Conservation (phyloP, 2,888 invertebrate genomes). For the Euplexia lucipara region DNA sequence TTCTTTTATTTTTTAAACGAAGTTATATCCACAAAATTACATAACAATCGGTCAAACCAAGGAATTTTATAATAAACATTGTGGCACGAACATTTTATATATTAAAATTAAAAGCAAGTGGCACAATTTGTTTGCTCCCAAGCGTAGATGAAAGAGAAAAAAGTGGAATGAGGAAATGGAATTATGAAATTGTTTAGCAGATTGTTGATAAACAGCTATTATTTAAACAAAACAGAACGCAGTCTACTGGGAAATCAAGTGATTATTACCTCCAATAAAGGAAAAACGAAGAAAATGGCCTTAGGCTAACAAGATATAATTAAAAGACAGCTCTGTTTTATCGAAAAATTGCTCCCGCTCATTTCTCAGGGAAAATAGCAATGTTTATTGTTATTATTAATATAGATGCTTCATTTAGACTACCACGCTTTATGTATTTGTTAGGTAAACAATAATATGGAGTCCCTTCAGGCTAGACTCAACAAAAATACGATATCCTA, state of each 20-base stretch:
- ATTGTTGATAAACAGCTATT: background rate
- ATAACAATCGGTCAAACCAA: no score
- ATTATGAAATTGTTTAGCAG: background rate
- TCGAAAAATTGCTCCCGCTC: background rate
- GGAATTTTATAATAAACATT: no score
- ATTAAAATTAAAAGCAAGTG: no score
- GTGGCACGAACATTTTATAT: no score
- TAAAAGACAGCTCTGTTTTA: slow-evolving; percentile 30
- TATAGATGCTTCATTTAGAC: slow-evolving; percentile 9
- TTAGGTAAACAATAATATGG: slow-evolving; percentile 21
- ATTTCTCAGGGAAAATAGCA: slow-evolving; percentile 1
- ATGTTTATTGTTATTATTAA: slow-evolving; percentile 27
- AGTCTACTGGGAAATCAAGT: slow-evolving; percentile 9
- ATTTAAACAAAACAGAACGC: background rate
- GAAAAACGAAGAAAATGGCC: slow-evolving; percentile 7
- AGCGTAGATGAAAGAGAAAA: slow-evolving; percentile 1
- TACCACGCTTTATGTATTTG: slow-evolving; percentile 25
- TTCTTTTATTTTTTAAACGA: no score
- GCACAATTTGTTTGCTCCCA: no score
- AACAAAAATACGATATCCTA: background rate
- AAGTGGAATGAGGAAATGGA: background rate
- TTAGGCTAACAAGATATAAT: slow-evolving; percentile 25
- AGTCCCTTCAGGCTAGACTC: slow-evolving; percentile 23
- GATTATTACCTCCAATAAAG: slow-evolving; percentile 27
- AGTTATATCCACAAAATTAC: no score